Conservation (phyloP, 2,888 invertebrate genomes). For the Neoascia interrupta region DNA sequence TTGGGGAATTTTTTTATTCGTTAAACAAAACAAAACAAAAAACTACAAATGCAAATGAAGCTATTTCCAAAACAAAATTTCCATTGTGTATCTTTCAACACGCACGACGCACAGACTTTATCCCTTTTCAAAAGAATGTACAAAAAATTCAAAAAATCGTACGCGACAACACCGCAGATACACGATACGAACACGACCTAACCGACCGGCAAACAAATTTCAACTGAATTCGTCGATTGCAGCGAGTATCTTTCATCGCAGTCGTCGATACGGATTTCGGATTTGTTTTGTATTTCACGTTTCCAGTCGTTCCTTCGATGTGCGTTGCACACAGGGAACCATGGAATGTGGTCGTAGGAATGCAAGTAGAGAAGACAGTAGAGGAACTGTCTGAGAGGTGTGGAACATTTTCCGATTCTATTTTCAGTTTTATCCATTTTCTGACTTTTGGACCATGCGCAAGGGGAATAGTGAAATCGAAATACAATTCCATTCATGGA, state of each 20-base stretch:
- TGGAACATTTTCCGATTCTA: conserved; percentile 13
- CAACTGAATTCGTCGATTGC: conserved; percentile 57
- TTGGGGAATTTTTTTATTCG: conserved; percentile 4
- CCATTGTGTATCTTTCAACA: conserved; percentile 45
- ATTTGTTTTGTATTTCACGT: conserved; percentile 56
- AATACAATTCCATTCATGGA: conserved; percentile 68
- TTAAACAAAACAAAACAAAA: conserved; percentile 3
- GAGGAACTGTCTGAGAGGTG: not conserved
- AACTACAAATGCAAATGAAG: not conserved
- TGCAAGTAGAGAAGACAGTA: not conserved
- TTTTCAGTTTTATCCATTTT: not conserved
- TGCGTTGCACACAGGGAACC: conserved; percentile 5
- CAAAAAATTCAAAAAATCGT: conserved; percentile 30
- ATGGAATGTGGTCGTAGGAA: not conserved
- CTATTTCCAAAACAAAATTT: conserved; percentile 27
- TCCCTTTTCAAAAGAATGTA: conserved; percentile 5
- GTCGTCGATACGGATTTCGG: conserved; percentile 12
- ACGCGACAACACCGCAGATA: conserved; percentile 32
- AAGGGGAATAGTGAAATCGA: conserved; percentile 9
- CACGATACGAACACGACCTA: conserved; percentile 29
- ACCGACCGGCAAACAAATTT: conserved; percentile 66
- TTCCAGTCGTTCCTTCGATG: conserved; percentile 15
- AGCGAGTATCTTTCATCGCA: conserved; percentile 34
- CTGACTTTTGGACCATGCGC: no score
- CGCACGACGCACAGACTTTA: conserved; percentile 29